Base-by-base conservation (phyloP, 1,140 invertebrate genomes). In the Mylabris phalerata region DNA sequence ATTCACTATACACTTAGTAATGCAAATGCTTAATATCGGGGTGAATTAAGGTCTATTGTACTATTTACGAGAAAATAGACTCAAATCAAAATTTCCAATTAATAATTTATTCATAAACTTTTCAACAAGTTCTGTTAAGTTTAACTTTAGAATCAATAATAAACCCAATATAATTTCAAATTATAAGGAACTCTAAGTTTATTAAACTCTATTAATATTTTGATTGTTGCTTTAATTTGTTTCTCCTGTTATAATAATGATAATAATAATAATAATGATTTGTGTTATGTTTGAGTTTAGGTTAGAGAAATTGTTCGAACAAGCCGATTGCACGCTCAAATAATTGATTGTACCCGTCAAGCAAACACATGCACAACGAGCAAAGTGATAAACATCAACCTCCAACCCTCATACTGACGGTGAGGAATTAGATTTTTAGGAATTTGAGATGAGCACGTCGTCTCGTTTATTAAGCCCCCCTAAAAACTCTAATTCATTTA, bases 291-390 rank as follows among this genome's bases (percentile, higher is more conserved):
- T 39, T 46, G 46, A 43, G 51, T 41, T 44, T 19, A 1, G 56
- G 56, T 48, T 46, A 11, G 43, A 50, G 50, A 50, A 42, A 48
- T 51, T 58, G 56, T 58, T 58, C 50, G 50, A 58, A 58, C 56
- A 58, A 45, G 56, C 49, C 56, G 48, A 58, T 58, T 58, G 56
- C 50, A 58, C 56, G 56, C 56, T 32, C 45, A 40, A 48, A 44
- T 58, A 58, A 58, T 58, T 58, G 56, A 58, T 58, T 58, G 56
- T 58, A 38, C 43, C 56, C 56, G 48, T 58, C 56, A 58, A 58
- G 42, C 44, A 51, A 51, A 58, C 56, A 50, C 56, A 58, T 58
- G 56, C 56, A 58, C 56, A 51, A 41, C 44, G 43, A 45, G 38
- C 32, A 19, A 48, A 47, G 48, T 51, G 56, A 58, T 58, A 58